phyloP scores from a whole-genome alignment of 1,140 invertebrate genomes.

The Aphelinus atriplicis region DNA sequence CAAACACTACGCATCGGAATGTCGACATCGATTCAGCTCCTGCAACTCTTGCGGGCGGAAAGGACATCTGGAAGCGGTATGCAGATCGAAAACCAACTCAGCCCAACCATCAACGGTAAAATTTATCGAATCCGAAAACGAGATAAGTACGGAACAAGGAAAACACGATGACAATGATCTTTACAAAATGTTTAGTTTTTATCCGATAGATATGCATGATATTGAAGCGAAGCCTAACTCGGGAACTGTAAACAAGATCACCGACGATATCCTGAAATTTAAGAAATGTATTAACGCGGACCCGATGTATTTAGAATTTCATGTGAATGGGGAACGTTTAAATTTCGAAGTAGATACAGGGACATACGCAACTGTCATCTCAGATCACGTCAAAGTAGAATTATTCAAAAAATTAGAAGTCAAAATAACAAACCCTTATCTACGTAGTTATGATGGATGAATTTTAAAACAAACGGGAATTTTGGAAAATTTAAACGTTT shows the following conservation, averaged over 20 bases:
- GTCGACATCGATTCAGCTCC: too few species aligned
- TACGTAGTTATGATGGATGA: slow-evolving; percentile 20
- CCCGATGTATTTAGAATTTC: not conserved
- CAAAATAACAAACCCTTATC: slow-evolving; percentile 18
- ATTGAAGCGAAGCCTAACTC: too few species aligned
- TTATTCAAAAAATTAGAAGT: slow-evolving; percentile 5
- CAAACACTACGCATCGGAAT: slow-evolving; percentile 25
- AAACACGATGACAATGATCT: too few species aligned
- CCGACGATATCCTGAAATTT: too few species aligned
- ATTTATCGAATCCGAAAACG: too few species aligned
- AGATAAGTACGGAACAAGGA: too few species aligned
- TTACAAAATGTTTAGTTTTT: too few species aligned
- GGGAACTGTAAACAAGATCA: too few species aligned
- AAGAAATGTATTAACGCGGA: not conserved
- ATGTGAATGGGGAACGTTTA: not conserved
- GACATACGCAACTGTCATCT: slow-evolving; percentile 18
- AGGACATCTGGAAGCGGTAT: not conserved
- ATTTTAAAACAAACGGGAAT: slow-evolving; percentile 6
- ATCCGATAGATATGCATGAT: too few species aligned
- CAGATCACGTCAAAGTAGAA: slow-evolving; percentile 7
- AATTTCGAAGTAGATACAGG: slow-evolving; percentile 25
- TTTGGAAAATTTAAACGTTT: slow-evolving; percentile 21
- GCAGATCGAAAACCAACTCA: slow-evolving; percentile 1
- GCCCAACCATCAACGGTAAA: not conserved
- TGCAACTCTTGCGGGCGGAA: too few species aligned